Conservation (phyloP, 2,113 vertebrate species). For the Hylia prasina region DNA sequence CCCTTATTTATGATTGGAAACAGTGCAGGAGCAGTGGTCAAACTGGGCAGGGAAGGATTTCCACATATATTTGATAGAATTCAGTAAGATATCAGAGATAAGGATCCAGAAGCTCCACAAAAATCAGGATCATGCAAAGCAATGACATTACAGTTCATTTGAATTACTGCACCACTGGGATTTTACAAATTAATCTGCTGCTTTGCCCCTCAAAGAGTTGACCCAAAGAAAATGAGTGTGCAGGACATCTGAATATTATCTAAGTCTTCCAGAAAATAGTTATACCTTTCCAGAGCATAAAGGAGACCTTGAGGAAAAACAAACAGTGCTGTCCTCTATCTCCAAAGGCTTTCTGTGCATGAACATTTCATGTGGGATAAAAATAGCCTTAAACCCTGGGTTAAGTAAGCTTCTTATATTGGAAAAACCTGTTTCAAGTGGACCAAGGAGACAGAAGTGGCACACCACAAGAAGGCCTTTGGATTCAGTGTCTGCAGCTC, state of each 20-base stretch:
- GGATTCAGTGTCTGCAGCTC: not conserved
- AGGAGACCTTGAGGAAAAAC: not conserved
- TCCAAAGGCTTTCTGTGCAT: not conserved
- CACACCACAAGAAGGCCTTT: not conserved
- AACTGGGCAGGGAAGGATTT: not conserved
- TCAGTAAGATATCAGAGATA: too few species aligned
- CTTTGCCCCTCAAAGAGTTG: not conserved
- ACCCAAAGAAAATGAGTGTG: not conserved
- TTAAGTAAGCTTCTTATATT: slow-evolving; percentile 56
- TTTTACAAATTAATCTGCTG: not conserved
- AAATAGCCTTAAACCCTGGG: slow-evolving; percentile 51
- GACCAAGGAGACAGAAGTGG: not conserved
- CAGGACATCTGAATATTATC: not conserved
- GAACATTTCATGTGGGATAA: not conserved
- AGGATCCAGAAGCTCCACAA: not conserved
- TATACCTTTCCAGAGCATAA: not conserved
- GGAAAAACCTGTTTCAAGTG: slow-evolving; percentile 6
- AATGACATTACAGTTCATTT: not conserved
- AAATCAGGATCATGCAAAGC: not conserved
- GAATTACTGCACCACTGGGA: not conserved
- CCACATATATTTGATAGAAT: not conserved
- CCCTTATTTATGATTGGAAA: not conserved
- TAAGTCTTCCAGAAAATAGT: not conserved
- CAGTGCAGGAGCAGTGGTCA: not conserved
- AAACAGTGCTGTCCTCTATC: not conserved